A percentile compares a stretch with the other conserved stretches of the same genome.
Evolutionary conservation across 1,140 invertebrate genomes (phyloP).

Genomic region (Campodea augens): DNA sequence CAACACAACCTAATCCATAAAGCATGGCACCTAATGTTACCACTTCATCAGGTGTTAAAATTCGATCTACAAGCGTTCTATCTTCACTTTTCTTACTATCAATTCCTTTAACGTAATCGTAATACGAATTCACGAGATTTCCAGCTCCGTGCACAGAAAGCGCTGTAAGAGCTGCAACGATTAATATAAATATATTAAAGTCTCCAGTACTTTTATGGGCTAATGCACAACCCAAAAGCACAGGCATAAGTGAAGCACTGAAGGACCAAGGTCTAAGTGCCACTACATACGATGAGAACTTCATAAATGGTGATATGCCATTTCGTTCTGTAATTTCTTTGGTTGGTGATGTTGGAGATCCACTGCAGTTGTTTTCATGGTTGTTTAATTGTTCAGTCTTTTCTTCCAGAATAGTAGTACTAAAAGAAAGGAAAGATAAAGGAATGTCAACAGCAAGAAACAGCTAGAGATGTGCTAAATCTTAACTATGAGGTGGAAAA

Average conservation of each 20-base stretch:
- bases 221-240: conserved; percentile 62
- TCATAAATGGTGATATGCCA: too few relatives aligned
- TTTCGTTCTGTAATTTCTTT: too few relatives aligned
- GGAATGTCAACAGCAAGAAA: too few relatives aligned
- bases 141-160: conserved; percentile 84
- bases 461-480: too few relatives aligned
- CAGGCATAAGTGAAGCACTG: conserved; percentile 75
- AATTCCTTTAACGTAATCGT: conserved; percentile 82
- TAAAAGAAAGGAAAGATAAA: too few relatives aligned
- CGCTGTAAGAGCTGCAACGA: conserved; percentile 64
- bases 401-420: too few relatives aligned
- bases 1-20: conserved; percentile 70
- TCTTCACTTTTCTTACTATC: conserved; percentile 75
- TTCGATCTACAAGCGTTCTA: conserved; percentile 74
- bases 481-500: too few relatives aligned
- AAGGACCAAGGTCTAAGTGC: conserved; percentile 82
- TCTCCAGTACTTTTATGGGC: conserved; percentile 54
- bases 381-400: too few relatives aligned
- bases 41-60: conserved; percentile 66
- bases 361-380: too few relatives aligned
- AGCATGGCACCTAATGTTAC: conserved; percentile 68
- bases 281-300: conserved; percentile 64
- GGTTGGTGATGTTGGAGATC: too few relatives aligned
- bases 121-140: conserved; percentile 94
- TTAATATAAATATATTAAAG: conserved; percentile 55